Base-by-base conservation (phyloP, 1,140 invertebrate species). In the Paramacrobiotus metropolitanus region DNA sequence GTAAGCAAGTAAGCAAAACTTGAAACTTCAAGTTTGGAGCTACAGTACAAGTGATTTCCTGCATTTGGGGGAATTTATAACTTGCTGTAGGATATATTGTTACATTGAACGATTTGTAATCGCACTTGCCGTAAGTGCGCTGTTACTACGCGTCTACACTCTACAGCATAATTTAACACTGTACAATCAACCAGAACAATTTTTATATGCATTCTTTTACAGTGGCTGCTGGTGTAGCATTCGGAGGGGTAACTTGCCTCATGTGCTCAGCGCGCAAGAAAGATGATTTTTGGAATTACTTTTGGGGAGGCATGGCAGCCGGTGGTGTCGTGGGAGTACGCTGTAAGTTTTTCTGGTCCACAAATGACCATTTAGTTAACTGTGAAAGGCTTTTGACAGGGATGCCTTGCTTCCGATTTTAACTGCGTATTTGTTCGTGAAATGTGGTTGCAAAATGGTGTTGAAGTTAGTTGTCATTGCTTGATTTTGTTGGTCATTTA, bases 201-300 rank as follows among this genome's bases (percentile, higher is more conserved):
- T n/a, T 9, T 40, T 40, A n/a, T 40, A n/a, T 40, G n/a, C n/a
- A n/a, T n/a, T 40, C 34, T 9, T 40, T 40, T 9, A 9, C 34
- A 40, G 72, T 80, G 60, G 80, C 78, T 28, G 79, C 82, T 74
- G 76, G 77, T 4, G 71, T 79, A 9, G 74, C 81, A 4, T 85
- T 81, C 70, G 77, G 80, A 2, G 67, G 79, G 1, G 76, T 77
- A 1, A 75, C 78, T 2, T 83, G 80, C 65, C 65, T 74, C 1
- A 67, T 77, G 1, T 76, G 76, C 18, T 79, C 78, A 62, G 28
- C 80, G 0, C 74, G 83, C 44, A 75, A 76, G 29, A 81, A 82
- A 68, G 81, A 84, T 66, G 83, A 83, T 67, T 65, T 59, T 0
- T 0, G 59, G 0, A 77, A 77, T 65, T 71, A 75, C 55, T 1